Evolutionary conservation across 2,113 vertebrate species (phyloP), one percentile per base, ranked within the genome.

Genomic region (Equus przewalskii): DNA sequence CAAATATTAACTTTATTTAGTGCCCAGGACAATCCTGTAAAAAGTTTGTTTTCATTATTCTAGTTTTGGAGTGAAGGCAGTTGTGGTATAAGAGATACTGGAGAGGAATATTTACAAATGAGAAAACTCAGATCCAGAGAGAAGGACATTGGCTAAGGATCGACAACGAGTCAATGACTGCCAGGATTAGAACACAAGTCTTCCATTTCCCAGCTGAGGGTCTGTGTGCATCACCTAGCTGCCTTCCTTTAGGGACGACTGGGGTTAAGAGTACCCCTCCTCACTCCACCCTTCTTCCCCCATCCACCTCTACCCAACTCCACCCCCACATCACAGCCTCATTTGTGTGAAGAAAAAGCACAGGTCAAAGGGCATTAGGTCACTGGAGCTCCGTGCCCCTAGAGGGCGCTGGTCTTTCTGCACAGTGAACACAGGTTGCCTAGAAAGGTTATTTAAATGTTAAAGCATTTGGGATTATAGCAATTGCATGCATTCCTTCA

Each of bases 401-500:
- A 76, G 10, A 62, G 65, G 18, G 62, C 24, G 4, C 26, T 82
- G 65, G 60, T 79, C 10, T 69, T 96, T 58, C 94, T 21, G 36
- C 4, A 78, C 58, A 2, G 56, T n/a, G 75, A 98, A 67, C 15
- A 30, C 82, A 87, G 70, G n/a, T 96, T 97, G 41, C 80, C 86
- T 98, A 89, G 79, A 96, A 98, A 98, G 91, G 95, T 97, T 92
- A 97, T 97, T 98, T 97, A 93, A 97, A 97, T 93, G 96, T 94
- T 97, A 96, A 98, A 97, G 96, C 97, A 97, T 97, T 98, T 98
- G 96, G 96, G 95, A 97, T 97, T 96, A 94, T 89, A 84, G 96
- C 98, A 97, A 97, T 97, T 97, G 97, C 89, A 88, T 54, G 97
- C 92, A 98, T 98, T 98, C 98, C 97, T 98, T 97, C 97, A 89